Base-by-base conservation (phyloP, 2,888 invertebrate species). In the Orchesella flavescens region DNA sequence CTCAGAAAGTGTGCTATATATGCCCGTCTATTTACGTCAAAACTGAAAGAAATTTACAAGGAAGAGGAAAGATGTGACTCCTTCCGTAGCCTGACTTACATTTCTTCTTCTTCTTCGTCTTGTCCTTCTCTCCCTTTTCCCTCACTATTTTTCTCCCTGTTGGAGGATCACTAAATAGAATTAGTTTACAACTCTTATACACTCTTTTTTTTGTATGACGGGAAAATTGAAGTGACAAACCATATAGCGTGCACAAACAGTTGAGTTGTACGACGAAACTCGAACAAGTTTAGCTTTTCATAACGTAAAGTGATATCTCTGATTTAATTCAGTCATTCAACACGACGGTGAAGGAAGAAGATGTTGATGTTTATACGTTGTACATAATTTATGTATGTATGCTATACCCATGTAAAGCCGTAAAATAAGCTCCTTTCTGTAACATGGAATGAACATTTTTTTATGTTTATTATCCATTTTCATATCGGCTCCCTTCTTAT, bases 61-160 rank as follows among this genome's bases (percentile, higher is more conserved):
- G 74, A 81, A 75, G 75, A 75, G 81, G 75, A 82, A 82, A 82
- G 81, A 82, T 82, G 75, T 82, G 81, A 82, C 81, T 82, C 75
- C 68, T 82, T 82, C 81, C 81, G 81, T 82, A 82, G 71, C 81
- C 75, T 82, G 81, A 82, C 81, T 82, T 68, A 75, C 69, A 75
- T 75, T 61, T 75, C 53, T 68, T 63, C 24, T 44, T 55, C 73
- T 19, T 34, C 43, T 63, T 61, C 21, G n/a, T n/a, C n/a, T n/a
- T n/a, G n/a, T n/a, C 55, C 55, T 19, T 21, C 61, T 53, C 59
- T 65, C n/a, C 66, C 24, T 66, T 34, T 74, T 24, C 43, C 19
- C n/a, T n/a, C 46, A 53, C 46, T 34, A 15, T 74, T 43, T 55
- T 44, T 68, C 21, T 49, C n/a, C n/a, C 59, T 65, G 68, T 19